Evolutionary conservation across 30 jellyfish, hydroid and myxozoan genomes (phyloP), one percentile per base, ranked within the genome.

Genomic region (Sanderia malayensis): DNA sequence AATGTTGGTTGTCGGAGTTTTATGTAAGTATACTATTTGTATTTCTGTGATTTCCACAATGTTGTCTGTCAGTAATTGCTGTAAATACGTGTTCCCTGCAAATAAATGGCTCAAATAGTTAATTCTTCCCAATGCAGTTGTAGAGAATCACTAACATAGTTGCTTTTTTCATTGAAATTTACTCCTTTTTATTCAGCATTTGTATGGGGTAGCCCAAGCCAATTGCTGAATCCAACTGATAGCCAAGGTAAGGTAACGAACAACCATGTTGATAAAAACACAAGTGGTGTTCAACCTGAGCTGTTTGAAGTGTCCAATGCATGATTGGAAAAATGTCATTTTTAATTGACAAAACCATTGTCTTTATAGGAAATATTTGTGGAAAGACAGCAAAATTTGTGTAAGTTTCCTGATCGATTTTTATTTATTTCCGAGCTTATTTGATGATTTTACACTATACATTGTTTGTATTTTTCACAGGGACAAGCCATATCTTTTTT

Each of bases 211-310:
- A 82, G 75, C 67, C 92, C 95, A 30, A 55, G 58, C 70, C 46
- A 79, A 52, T 73, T 85, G 21, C 24, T 85, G 49, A 66, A 74
- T 58, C 95, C 95, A 57, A 85, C 95, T 53, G 95, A 85, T 72
- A 72, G 90, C 23, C 81, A 85, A 74, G 95, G 95, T 85, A 57
- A 61, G 23, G 31, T 4, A 41, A 8, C 8, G 8, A 15, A 6
- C 55, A 41, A 41, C 15, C 15, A 41, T 41, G 11, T 41, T 41
- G 55, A 41, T 41, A 6, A 8, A n/a, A 4, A 6, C 9, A 6
- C 31, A 11, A n/a, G 22, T 4, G 68, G n/a, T 11, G 10, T 19
- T 4, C 68, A 6, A 4, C 31, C 9, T n/a, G 21, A 4, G 10
- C 9, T 4, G n/a, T 6, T 57, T 57, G 10, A 24, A 8, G 34